Evolutionary conservation across 2,113 vertebrate genomes (phyloP).

Genomic region (Cettia cetti): DNA sequence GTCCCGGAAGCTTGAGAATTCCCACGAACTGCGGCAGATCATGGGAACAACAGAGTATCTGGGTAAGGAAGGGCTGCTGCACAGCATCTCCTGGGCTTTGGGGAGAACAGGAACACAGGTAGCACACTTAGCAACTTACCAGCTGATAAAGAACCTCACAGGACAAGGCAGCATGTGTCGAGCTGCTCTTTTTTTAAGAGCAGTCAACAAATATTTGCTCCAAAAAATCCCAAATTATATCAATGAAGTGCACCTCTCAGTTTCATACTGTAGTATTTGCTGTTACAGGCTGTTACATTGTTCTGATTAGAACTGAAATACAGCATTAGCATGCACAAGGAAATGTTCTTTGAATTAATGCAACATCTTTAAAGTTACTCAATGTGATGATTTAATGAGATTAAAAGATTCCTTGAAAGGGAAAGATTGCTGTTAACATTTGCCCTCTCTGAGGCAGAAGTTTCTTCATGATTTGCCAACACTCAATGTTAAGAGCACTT

Average conservation of each 20-base stretch:
- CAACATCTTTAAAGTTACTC: background rate
- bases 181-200: background rate
- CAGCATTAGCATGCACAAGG: background rate
- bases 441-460: background rate
- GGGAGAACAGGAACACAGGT: background rate
- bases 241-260: background rate
- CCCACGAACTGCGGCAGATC: slow-evolving; percentile 87
- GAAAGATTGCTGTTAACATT: background rate
- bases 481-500: background rate
- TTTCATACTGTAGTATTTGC: background rate
- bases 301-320: background rate
- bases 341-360: background rate
- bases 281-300: background rate
- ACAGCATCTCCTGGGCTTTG: background rate
- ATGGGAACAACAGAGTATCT: slow-evolving; percentile 95
- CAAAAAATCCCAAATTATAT: rapidly evolving
- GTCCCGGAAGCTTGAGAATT: slow-evolving; percentile 85
- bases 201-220: background rate
- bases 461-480: background rate
- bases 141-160: background rate
- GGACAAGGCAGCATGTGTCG: background rate
- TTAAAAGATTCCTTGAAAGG: background rate
- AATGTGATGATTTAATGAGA: background rate
- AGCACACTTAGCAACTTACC: background rate
- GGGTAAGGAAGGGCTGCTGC: slow-evolving; percentile 74